Conservation (phyloP, 2,888 invertebrate genomes). For the Zygaena filipendulae region DNA sequence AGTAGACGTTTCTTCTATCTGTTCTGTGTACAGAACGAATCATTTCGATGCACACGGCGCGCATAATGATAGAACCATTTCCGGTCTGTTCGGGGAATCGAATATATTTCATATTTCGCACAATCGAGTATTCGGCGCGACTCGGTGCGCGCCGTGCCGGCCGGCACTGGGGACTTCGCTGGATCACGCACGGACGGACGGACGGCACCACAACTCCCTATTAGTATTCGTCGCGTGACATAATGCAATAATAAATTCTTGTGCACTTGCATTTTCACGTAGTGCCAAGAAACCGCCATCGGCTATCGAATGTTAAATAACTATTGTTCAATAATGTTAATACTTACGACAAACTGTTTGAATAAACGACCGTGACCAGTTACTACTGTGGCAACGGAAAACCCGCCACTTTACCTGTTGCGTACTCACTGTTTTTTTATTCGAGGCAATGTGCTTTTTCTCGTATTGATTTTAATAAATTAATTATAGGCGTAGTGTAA, state of each 20-base stretch:
- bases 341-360: too few species aligned
- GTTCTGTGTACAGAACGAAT: too few species aligned
- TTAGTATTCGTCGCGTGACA: constrained; percentile 55
- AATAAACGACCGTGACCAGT: too few species aligned
- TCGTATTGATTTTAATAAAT: too few species aligned
- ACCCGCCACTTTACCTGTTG: too few species aligned
- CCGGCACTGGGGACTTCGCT: constrained; percentile 24
- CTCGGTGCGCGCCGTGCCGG: constrained; percentile 2
- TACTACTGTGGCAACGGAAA: too few species aligned
- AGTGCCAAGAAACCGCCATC: constrained; percentile 54
- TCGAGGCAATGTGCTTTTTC: too few species aligned
- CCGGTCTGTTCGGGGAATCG: constrained; percentile 54
- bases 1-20: too few species aligned
- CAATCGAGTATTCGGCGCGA: constrained; percentile 17
- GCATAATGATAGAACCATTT: constrained; percentile 57
- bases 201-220: constrained; percentile 25
- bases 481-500: too few species aligned
- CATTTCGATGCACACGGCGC: constrained; percentile 45
- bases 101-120: constrained; percentile 35
- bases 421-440: too few species aligned
- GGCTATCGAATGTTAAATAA: constrained; percentile 55
- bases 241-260: constrained; percentile 55
- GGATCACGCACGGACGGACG: constrained; percentile 36
- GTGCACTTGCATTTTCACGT: constrained; percentile 65
- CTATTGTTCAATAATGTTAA: constrained; percentile 36